phyloP scores from a whole-genome alignment of 2,797 vertebrate genomes.

The Ciconia nigra region DNA sequence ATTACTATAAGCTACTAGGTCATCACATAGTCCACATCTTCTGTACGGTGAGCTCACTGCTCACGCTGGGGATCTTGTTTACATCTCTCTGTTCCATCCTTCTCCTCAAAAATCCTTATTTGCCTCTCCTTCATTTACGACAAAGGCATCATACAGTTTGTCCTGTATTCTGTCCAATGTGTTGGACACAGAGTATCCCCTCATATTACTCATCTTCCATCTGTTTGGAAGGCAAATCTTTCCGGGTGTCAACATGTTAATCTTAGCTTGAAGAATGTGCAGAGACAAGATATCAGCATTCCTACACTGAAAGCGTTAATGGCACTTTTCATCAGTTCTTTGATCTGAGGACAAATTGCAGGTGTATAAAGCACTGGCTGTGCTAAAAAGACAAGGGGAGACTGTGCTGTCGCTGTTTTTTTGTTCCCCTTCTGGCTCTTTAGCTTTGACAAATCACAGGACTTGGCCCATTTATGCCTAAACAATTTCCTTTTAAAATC shows the following conservation, averaged over 20 bases:
- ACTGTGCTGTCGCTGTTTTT: neutral
- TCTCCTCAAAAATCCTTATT: neutral
- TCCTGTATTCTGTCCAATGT: neutral
- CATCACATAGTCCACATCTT: neutral
- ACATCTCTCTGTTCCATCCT: neutral
- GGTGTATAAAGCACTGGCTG: neutral
- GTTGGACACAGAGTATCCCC: neutral
- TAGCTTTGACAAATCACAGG: neutral
- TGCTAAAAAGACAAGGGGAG: neutral
- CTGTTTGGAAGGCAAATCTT: neutral
- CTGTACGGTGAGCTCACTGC: neutral
- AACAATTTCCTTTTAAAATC: neutral
- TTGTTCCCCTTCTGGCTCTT: neutral
- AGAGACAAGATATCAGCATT: neutral
- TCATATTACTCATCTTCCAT: neutral
- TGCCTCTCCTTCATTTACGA: neutral
- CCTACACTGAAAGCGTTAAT: neutral
- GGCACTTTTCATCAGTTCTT: neutral
- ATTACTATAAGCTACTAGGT: neutral
- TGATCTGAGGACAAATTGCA: constrained; percentile 11
- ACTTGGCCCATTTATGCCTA: neutral
- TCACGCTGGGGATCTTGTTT: neutral
- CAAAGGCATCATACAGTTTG: neutral
- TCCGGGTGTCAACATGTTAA: neutral
- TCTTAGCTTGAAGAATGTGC: neutral